Base-by-base conservation (phyloP, 2,113 vertebrate genomes). In the Passer montanus region DNA sequence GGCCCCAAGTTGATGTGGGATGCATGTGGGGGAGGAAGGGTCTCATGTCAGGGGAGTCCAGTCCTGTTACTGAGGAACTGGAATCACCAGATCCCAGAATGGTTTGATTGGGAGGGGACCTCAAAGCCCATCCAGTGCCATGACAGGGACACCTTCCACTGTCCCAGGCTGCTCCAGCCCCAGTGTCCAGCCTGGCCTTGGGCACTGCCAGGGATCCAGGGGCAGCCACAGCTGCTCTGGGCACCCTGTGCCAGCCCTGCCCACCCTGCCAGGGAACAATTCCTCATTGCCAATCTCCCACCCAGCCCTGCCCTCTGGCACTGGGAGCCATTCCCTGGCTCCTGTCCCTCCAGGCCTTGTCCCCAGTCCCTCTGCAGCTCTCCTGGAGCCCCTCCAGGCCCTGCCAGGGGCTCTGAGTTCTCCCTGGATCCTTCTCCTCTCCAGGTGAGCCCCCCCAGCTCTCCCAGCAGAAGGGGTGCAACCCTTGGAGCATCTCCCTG, bases 401-500 rank as follows among this genome's bases (percentile, higher is more conserved):
- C 73, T 78, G 39, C 1, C 0, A 77, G 73, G 21, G 63, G 15
- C 84, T 77, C 53, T 31, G 18, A 69, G 63, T 6, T 77, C 39
- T 87, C 18, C 46, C 46, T 69, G 73, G 39, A 46, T 1, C 69
- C 63, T 69, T 78, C 63, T 13, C 43, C 6, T 58, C 3, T 28
- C 33, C 64, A 62, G 55, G 11, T 23, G 63, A 52, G 2, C 73
- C 2, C 6, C 6, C 53, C 55, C 73, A 68, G 73, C 46, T 78
- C 13, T 55, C 15, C 41, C 75, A 87, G 37, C 60, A 64, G 78
- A 81, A n/a, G 27, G 53, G 63, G 53, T 59, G 5, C 39, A 52
- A 4, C 72, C 63, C 37, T 37, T 50, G 27, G 1, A 63, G 23
- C n/a, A 87, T 2, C 56, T 78, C 64, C 0, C 0, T 0, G 5